Base-by-base conservation (phyloP, 2,797 vertebrate species). In the Poecilia velifera region DNA sequence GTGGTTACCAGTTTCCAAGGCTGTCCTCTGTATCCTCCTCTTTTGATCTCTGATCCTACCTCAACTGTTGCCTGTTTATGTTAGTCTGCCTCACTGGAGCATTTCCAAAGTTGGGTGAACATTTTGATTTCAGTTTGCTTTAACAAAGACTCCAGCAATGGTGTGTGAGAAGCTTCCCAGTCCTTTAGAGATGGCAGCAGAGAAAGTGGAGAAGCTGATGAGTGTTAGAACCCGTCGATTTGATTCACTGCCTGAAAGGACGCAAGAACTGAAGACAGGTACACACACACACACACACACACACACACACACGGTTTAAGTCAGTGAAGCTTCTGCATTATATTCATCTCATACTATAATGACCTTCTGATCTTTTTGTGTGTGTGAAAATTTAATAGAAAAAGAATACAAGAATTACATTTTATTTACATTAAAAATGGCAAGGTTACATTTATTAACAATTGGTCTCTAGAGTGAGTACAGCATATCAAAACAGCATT, bases 101-200 rank as follows among this genome's bases (percentile, higher is more conserved):
- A 16, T 28, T 62, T 64, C 31, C 41, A 6, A 0, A 7, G 18
- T 0, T 64, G 16, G 72, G 45, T 68, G 10, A 41, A 5, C 16
- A 3, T 76, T 5, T 83, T 4, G 46, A 68, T 51, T 59, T 1
- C 0, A n/a, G 31, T 77, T 77, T 45, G 94, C 96, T 95, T 98
- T 96, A 95, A 95, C 91, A 0, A 0, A 8, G 14, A 9, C 78
- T 73, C 76, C 82, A 99, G 98, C 95, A 0, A 98, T 99, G 98
- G 98, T 97, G 80, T 99, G 98, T 86, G 96, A 95, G 87, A 99
- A 97, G 83, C 95, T 99, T 49, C 98, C 98, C 13, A 97, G 98
- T 86, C 98, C 98, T 0, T 91, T 97, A 72, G 97, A 98, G 64
- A 96, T 99, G 39, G 18, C 94, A 0, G 92, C 94, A 0, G 98